Conservation (phyloP, 2,888 invertebrate genomes). For the Carpatolechia fugitivella region DNA sequence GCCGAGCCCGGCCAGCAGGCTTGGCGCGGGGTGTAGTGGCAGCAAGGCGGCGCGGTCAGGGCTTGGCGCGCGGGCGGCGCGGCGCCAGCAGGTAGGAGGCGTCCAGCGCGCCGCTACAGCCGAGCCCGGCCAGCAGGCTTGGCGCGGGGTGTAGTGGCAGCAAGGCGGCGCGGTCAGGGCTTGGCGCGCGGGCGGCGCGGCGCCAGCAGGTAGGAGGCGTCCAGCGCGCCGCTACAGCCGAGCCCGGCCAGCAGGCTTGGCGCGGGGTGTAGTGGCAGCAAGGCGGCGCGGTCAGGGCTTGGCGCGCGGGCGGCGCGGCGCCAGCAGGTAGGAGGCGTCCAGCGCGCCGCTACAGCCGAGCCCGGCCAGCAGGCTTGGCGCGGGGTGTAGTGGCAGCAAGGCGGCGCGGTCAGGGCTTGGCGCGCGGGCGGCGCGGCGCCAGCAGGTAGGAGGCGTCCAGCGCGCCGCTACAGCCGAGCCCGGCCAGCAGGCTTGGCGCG, state of each 20-base stretch:
- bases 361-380: too few relatives aligned
- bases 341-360: too few relatives aligned
- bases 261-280: conserved; percentile 67
- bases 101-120: conserved; percentile 46
- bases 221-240: too few relatives aligned
- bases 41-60: too few relatives aligned
- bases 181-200: conserved; percentile 5
- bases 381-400: too few relatives aligned
- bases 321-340: background rate
- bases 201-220: background rate
- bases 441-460: conserved; percentile 65
- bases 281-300: conserved; percentile 39
- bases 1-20: too few relatives aligned
- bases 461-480: too few relatives aligned
- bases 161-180: conserved; percentile 47
- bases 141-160: conserved; percentile 66
- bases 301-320: conserved; percentile 1
- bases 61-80: conserved; percentile 33
- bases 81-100: conserved; percentile 62
- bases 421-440: conserved; percentile 41
- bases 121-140: conserved; percentile 52
- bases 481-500: too few relatives aligned
- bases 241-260: conserved; percentile 54
- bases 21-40: too few relatives aligned
- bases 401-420: too few relatives aligned